These are phyloP conservation scores for Coilia nasus DNA, from an alignment of 2,797 vertebrate genomes.

Conservation along the genomic window DNA sequence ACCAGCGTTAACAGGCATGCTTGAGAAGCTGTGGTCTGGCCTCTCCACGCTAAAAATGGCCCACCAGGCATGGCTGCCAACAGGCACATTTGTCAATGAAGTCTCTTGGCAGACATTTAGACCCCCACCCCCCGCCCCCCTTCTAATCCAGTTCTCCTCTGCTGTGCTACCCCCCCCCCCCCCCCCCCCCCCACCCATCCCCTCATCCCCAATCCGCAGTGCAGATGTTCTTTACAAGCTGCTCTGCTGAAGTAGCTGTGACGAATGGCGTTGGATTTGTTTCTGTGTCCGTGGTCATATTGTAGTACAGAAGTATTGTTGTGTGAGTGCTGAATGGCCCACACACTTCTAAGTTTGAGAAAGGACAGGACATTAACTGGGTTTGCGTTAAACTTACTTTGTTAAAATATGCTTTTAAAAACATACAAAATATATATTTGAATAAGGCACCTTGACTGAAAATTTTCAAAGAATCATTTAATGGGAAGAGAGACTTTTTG, in stretches of 20 bases:
- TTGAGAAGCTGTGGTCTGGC: neutral
- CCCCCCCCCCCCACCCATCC: too few relatives aligned
- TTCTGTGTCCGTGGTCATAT: neutral
- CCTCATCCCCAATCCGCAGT: neutral
- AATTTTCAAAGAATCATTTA: too few relatives aligned
- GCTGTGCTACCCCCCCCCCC: neutral
- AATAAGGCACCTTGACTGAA: too few relatives aligned
- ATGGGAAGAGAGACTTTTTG: too few relatives aligned
- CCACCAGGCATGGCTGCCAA: neutral
- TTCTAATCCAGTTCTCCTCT: neutral
- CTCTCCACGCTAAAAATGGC: neutral
- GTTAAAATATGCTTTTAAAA: too few relatives aligned
- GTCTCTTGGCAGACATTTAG: conserved; percentile 16
- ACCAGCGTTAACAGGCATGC: neutral
- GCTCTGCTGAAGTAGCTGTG: neutral
- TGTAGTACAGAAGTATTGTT: neutral
- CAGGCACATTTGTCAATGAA: neutral
- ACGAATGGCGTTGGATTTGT: neutral
- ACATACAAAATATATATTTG: too few relatives aligned
- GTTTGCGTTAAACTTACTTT: too few relatives aligned
- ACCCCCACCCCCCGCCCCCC: neutral
- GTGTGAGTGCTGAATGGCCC: neutral
- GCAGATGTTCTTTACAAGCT: neutral
- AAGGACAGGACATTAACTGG: neutral
- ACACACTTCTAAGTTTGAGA: neutral